phyloP scores from a whole-genome alignment of 2,888 invertebrate species.

The Dyspetes luteomarginatus region DNA sequence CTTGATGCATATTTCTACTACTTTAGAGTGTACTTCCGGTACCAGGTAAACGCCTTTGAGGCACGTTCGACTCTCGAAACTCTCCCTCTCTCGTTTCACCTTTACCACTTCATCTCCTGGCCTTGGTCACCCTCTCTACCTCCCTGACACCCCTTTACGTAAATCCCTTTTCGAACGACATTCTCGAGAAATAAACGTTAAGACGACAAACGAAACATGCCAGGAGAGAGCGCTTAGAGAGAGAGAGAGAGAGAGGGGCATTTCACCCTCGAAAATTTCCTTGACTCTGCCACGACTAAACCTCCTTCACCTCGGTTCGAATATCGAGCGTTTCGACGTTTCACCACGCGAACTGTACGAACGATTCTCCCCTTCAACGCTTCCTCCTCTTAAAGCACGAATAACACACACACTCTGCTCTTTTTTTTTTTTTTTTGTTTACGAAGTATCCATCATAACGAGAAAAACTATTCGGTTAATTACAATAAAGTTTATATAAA shows the following conservation, averaged over 20 bases:
- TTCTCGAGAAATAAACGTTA: constrained; percentile 55
- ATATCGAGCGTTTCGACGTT: constrained; percentile 67
- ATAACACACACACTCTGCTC: constrained; percentile 45
- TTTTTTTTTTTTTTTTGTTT: constrained; percentile 5
- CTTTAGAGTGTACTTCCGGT: constrained; percentile 59
- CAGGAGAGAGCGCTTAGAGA: not conserved
- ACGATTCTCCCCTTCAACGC: constrained; percentile 11
- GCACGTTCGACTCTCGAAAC: constrained; percentile 61
- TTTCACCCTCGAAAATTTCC: constrained; percentile 46
- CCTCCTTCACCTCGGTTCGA: constrained; percentile 44
- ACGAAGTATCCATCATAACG: not conserved
- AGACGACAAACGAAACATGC: constrained; percentile 34
- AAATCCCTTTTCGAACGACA: constrained; percentile 37
- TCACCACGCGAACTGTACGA: constrained; percentile 49
- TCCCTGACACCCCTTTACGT: constrained; percentile 11
- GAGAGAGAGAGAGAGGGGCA: constrained; percentile 1
- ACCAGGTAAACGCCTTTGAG: constrained; percentile 60
- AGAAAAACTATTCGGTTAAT: too few species aligned
- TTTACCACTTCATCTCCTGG: constrained; percentile 23
- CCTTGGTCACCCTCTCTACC: constrained; percentile 22
- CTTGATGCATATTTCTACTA: constrained; percentile 58
- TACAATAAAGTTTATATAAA: not conserved
- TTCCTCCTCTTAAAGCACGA: constrained; percentile 23
- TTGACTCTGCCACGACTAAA: constrained; percentile 28
- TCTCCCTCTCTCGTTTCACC: not conserved